Evolutionary conservation across 2,888 invertebrate genomes (phyloP), one percentile per base, ranked within the genome.

Genomic region (Troides helena): DNA sequence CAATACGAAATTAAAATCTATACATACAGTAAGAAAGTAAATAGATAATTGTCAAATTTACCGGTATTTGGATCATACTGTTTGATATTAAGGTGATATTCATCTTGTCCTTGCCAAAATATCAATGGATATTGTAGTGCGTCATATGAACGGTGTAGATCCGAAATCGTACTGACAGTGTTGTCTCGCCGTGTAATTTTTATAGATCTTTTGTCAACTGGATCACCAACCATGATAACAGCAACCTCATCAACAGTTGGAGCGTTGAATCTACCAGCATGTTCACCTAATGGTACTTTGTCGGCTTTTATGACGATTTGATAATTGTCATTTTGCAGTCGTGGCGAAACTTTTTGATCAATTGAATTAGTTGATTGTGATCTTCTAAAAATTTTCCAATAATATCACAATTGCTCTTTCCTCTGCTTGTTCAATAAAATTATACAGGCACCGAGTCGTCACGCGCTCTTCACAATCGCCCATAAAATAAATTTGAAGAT

Each of bases 201-300:
- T 58, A 56, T 56, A 56, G 39, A 39, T 39, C 69, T 71, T 65
- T 71, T 73, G 70, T 76, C 80, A 69, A 76, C 74, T 72, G 71
- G 73, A 72, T 81, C 74, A 69, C 79, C 79, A 72, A 75, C 78
- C 56, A 82, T 74, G 21, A 80, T 71, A 71, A 78, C 74, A 65
- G 77, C 78, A 61, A 80, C 79, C 72, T 82, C 78, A 71, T 76
- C 71, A 72, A 76, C 72, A 65, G 74, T 74, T 71, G 73, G 76
- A 73, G 68, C 76, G 74, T 76, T 77, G 39, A 39, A 39, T 39
- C 39, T 39, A 39, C 39, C 39, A 39, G 39, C 39, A 39, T 39
- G 39, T 39, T 56, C 56, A 17, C 56, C 74, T 65, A 65, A 72
- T 67, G 74, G 71, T 71, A 71, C 70, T 73, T 69, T 67, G 65